These are phyloP conservation scores for Operophtera brumata DNA, from an alignment of 2,888 invertebrate genomes.

Conservation along the genomic window DNA sequence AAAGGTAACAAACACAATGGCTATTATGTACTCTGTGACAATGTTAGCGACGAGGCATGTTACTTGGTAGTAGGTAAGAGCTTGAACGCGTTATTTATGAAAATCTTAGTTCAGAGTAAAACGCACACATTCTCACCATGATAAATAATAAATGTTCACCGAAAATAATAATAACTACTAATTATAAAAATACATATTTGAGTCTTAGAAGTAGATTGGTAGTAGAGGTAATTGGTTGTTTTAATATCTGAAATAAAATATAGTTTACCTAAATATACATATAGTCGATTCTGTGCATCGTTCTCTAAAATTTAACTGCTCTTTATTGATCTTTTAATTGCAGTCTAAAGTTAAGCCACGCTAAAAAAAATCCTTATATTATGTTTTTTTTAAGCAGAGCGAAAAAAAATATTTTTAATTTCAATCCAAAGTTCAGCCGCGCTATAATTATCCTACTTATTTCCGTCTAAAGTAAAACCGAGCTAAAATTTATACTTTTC, in stretches of 20 bases:
- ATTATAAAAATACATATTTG: slow-evolving; percentile 15
- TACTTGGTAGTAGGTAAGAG: background rate
- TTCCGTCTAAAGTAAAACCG: too few relatives aligned
- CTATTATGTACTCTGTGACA: too few relatives aligned
- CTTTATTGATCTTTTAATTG: too few relatives aligned
- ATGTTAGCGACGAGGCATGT: background rate
- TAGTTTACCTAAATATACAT: slow-evolving; percentile 25
- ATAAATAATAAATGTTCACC: slow-evolving; percentile 25
- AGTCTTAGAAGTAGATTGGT: slow-evolving; percentile 25
- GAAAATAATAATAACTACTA: slow-evolving; percentile 8
- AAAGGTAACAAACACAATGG: background rate
- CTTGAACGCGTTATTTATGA: background rate
- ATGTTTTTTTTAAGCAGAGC: too few relatives aligned
- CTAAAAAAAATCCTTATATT: too few relatives aligned
- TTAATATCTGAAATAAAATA: slow-evolving; percentile 75
- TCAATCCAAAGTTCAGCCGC: too few relatives aligned
- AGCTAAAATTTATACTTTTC: too few relatives aligned
- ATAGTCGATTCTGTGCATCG: too few relatives aligned
- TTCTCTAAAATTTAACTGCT: too few relatives aligned
- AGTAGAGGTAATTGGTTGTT: slow-evolving; percentile 28
- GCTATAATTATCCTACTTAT: too few relatives aligned
- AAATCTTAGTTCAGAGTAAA: slow-evolving; percentile 13
- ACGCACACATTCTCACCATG: slow-evolving; percentile 38
- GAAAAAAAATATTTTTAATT: too few relatives aligned
- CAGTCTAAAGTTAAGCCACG: too few relatives aligned